Percentiles rank a stretch among this genome's conserved stretches.
Conservation (phyloP, 2,113 vertebrate genomes). For the Balaenoptera acutorostrata region DNA sequence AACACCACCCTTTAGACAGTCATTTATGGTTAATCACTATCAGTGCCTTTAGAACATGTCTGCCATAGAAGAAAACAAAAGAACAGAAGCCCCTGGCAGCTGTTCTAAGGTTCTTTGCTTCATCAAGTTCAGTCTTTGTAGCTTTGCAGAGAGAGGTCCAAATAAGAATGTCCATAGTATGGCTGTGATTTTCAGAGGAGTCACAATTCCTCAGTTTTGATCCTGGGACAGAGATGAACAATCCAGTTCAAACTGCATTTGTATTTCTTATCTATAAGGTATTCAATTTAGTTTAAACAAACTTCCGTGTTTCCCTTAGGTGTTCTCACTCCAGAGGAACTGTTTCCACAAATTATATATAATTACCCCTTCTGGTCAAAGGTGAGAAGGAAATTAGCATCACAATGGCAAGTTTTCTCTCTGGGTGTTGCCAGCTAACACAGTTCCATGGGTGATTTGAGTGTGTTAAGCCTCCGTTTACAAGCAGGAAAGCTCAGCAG, state of each 20-base stretch:
- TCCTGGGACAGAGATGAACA: background rate
- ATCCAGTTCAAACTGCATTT: background rate
- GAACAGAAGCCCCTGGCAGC: background rate
- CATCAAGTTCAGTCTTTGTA: background rate
- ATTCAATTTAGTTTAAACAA: constrained; percentile 1
- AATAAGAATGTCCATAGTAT: background rate
- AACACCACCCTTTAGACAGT: background rate
- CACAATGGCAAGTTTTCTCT: background rate
- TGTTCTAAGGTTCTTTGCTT: background rate
- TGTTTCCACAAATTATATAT: constrained; percentile 1
- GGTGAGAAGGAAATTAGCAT: background rate
- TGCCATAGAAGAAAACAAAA: background rate
- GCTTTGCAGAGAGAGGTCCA: background rate
- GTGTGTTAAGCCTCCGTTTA: constrained; percentile 12
- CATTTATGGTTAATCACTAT: background rate
- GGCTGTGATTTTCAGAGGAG: background rate
- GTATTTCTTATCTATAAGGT: constrained; percentile 1
- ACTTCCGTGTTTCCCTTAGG: background rate
- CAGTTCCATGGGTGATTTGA: background rate
- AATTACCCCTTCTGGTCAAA: background rate
- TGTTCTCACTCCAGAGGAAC: background rate
- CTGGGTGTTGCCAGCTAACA: background rate
- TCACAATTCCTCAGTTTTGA: background rate
- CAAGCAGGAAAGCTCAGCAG: constrained; percentile 10
- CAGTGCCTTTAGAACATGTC: background rate